phyloP scores from a whole-genome alignment of 2,113 vertebrate genomes.

The Hydrolagus affinis region DNA sequence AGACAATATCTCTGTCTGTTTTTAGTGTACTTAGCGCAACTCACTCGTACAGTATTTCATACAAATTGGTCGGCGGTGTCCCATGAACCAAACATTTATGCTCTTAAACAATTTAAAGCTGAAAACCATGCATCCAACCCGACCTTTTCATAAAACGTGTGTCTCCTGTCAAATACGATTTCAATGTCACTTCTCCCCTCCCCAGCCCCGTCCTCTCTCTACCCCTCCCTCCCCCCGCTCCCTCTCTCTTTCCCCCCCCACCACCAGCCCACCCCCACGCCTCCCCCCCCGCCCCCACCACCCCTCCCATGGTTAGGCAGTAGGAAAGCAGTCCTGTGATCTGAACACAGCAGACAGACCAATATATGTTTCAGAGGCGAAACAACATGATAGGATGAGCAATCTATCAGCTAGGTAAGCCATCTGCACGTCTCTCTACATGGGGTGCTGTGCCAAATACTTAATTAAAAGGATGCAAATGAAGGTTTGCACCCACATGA shows the following conservation, averaged over 20 bases:
- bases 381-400: neutral
- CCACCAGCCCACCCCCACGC: too few species aligned
- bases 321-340: neutral
- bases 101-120: neutral
- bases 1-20: too few species aligned
- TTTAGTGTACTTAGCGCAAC: too few species aligned
- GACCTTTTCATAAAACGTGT: neutral
- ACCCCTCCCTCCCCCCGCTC: too few species aligned
- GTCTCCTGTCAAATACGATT: neutral
- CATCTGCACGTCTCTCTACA: neutral
- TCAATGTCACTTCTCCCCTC: too few species aligned
- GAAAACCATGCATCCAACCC: neutral
- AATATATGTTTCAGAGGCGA: neutral
- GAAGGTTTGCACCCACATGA: neutral
- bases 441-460: neutral
- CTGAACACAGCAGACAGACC: neutral
- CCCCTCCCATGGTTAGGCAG: neutral
- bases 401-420: neutral
- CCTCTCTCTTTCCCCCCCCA: too few species aligned
- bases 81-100: neutral
- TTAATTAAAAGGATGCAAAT: conserved; percentile 1
- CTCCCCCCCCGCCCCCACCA: too few species aligned
- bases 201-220: too few species aligned
- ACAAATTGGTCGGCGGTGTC: too few species aligned
- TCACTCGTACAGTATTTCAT: too few species aligned